Percentiles rank a stretch among this genome's conserved stretches.
These are phyloP conservation scores for Halcyon smyrnensis DNA, from an alignment of 2,797 vertebrate species.

Conservation along the genomic window DNA sequence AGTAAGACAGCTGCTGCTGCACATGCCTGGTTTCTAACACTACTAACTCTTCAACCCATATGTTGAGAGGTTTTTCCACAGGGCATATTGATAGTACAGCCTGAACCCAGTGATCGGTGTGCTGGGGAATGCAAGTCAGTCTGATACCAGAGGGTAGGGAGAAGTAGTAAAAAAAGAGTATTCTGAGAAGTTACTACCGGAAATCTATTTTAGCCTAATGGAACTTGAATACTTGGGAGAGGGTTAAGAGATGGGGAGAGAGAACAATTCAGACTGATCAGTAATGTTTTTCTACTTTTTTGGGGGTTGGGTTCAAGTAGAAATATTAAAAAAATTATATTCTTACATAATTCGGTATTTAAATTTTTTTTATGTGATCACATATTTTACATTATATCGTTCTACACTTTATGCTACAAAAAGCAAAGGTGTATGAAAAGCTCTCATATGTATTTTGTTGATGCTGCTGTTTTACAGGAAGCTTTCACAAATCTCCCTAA, in stretches of 20 bases:
- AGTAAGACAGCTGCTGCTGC: slow-evolving; percentile 44
- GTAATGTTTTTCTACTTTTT: background rate
- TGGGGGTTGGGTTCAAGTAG: background rate
- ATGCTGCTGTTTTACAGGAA: background rate
- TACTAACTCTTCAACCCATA: slow-evolving; percentile 28
- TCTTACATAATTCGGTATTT: background rate
- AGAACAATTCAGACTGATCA: background rate
- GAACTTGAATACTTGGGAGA: background rate
- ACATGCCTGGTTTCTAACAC: slow-evolving; percentile 46
- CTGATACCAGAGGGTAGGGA: background rate
- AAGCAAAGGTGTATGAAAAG: background rate
- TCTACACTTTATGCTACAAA: background rate
- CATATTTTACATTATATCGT: background rate
- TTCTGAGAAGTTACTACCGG: background rate
- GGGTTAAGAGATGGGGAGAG: background rate
- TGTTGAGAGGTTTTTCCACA: slow-evolving; percentile 54
- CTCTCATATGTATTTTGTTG: background rate
- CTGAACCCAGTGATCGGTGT: background rate
- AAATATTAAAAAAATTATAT: background rate
- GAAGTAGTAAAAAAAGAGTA: background rate
- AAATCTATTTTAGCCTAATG: background rate
- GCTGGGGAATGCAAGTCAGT: background rate
- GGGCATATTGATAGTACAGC: slow-evolving; percentile 14
- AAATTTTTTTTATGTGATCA: background rate
- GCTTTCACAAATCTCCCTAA: background rate